Evolutionary conservation across 1,140 invertebrate species (phyloP).

Genomic region (Drosophila paulistorum): DNA sequence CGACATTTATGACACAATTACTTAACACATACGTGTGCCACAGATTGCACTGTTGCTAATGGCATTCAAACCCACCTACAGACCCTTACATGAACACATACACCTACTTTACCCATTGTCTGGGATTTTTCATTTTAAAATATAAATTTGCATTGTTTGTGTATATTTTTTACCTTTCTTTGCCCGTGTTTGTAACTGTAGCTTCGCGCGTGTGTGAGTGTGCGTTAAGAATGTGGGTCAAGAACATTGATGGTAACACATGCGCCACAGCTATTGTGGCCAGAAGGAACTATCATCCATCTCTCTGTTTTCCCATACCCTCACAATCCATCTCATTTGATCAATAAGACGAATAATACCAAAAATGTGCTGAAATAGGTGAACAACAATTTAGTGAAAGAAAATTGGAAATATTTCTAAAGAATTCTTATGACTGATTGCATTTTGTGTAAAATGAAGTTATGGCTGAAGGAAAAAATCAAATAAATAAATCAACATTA

Average conservation of each 20-base stretch:
- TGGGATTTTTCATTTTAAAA: conserved; percentile 59
- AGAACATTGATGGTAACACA: conserved; percentile 57
- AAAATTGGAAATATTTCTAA: conserved; percentile 23
- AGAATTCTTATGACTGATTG: conserved; percentile 33
- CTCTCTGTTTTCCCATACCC: conserved; percentile 4
- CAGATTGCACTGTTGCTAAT: conserved; percentile 72
- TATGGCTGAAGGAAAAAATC: not conserved
- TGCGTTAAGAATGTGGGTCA: conserved; percentile 64
- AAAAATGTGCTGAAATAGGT: conserved; percentile 50
- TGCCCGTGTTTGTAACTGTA: conserved; percentile 14
- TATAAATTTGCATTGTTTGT: conserved; percentile 68
- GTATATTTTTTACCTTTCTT: not conserved
- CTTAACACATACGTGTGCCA: conserved; percentile 58
- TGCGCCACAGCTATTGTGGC: conserved; percentile 33
- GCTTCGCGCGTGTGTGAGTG: not conserved
- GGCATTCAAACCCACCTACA: conserved; percentile 36
- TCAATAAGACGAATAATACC: conserved; percentile 50
- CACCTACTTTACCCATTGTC: conserved; percentile 51
- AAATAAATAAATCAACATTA: not conserved
- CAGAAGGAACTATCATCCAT: not conserved
- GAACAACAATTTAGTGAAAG: not conserved
- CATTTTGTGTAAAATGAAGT: conserved; percentile 18
- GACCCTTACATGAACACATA: conserved; percentile 13
- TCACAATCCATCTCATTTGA: conserved; percentile 25
- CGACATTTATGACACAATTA: conserved; percentile 67